Percentiles rank a stretch among this genome's conserved stretches.
phyloP scores from a whole-genome alignment of 2,797 vertebrate genomes.

The Luscinia megarhynchos region DNA sequence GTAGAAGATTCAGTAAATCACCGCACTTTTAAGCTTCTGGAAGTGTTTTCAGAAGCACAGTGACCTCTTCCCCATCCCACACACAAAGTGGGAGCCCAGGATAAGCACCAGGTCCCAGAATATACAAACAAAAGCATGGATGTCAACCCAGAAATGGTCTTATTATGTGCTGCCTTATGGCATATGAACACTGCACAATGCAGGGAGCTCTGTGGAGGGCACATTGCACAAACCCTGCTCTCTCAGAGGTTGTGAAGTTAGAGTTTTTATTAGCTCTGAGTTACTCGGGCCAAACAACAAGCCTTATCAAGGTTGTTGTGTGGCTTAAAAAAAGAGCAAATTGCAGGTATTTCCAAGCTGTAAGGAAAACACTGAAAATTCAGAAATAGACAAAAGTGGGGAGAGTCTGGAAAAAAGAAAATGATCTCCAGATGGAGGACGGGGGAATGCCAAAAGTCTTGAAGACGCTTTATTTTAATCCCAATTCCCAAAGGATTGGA shows the following conservation, averaged over 20 bases:
- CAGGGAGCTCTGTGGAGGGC: background rate
- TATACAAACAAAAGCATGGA: background rate
- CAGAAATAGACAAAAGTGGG: slow-evolving; percentile 30
- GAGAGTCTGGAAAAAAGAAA: slow-evolving; percentile 37
- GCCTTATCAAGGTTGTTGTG: background rate
- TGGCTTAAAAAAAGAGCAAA: background rate
- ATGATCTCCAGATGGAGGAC: slow-evolving; percentile 50
- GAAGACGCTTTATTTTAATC: slow-evolving; percentile 58
- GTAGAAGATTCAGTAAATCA: background rate
- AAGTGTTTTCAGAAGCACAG: background rate
- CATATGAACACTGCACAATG: background rate
- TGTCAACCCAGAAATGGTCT: background rate
- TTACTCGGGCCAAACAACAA: background rate
- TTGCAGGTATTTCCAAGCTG: background rate
- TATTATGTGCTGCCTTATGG: background rate
- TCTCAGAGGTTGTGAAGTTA: background rate
- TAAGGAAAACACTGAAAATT: background rate
- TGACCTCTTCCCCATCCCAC: background rate
- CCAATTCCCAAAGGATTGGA: slow-evolving; percentile 63
- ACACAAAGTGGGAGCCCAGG: background rate
- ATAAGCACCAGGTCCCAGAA: background rate
- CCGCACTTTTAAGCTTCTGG: background rate
- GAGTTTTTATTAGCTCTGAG: background rate
- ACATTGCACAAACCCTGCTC: background rate
- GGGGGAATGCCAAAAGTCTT: slow-evolving; percentile 53